Base-by-base conservation (phyloP, 2,797 vertebrate genomes). In the Lophotriccus pileatus region DNA sequence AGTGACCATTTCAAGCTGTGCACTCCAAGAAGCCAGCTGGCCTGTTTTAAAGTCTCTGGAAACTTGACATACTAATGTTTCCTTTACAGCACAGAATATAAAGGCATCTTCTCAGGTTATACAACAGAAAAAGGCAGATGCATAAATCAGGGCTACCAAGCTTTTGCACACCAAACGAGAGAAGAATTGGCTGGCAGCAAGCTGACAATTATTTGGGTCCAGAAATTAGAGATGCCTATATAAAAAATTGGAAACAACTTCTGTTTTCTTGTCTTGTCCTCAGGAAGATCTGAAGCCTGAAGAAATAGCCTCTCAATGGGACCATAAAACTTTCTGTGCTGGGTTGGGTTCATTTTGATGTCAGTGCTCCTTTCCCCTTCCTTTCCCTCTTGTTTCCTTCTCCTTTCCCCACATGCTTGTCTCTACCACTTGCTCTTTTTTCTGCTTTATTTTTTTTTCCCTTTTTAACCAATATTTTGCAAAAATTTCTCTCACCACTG, bases 1-100 rank as follows among this genome's bases (percentile, higher is more conserved):
- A 96, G 83, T 84, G 94, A 96, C 87, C 89, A 62, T 77, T 95
- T 94, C 92, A 96, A 96, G 87, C 70, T 89, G 68, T 84, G 84
- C 70, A 7, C 90, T 87, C 84, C 25, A 23, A 91, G 93, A 89
- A 96, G 90, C 68, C 93, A 93, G 87, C 72, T 90, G 94, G 94
- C 89, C 81, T 77, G 3, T 68, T 94, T 94, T 93, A 96, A 93
- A 90, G 43, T 66, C 81, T 84, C 76, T 69, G 95, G 70, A 97
- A 96, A 93, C 85, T 85, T 82, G 76, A 94, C 94, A 93, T 93
- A 10, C 62, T 79, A 73, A 84, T 72, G 69, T 78, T 96, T 95
- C 91, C 91, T 92, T 90, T 80, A 78, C 47, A 53, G 55, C 53
- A 60, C 21, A 1, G 1, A 91, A 85, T 47, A 76, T 25, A 77